Percentiles rank a stretch among this genome's conserved stretches.
Evolutionary conservation across 2,113 vertebrate species (phyloP).

Genomic region (Malurus alboscapulatus): DNA sequence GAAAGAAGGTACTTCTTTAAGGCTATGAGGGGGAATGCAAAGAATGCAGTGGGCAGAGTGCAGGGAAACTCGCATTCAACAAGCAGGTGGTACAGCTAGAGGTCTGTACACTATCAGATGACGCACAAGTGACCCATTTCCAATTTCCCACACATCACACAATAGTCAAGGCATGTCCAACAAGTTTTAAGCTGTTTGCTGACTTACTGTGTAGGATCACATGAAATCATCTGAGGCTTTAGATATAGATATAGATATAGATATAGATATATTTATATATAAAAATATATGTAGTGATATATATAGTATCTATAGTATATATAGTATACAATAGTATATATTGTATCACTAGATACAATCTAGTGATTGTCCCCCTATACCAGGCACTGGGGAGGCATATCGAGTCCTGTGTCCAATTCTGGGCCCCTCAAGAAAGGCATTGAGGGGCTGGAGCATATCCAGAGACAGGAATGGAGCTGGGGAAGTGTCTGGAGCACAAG

Average conservation of each 20-base stretch:
- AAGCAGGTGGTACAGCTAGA: neutral
- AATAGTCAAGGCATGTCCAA: neutral
- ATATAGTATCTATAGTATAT: no score
- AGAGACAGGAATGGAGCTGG: neutral
- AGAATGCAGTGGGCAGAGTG: neutral
- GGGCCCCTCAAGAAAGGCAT: neutral
- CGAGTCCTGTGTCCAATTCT: rapidly evolving
- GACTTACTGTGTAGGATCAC: neutral
- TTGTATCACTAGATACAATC: no score
- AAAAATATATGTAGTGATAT: neutral
- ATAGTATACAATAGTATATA: no score
- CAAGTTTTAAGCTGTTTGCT: neutral
- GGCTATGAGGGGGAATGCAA: neutral
- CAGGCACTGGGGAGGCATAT: neutral
- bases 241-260: neutral
- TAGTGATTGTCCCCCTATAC: no score
- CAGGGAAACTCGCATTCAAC: neutral
- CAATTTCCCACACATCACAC: neutral
- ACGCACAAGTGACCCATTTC: neutral
- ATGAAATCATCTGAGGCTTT: neutral
- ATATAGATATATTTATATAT: no score
- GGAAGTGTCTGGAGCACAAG: neutral
- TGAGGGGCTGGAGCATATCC: neutral
- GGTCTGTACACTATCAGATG: neutral
- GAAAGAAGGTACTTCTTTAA: neutral